A percentile compares a stretch with the other conserved stretches of the same genome.
Evolutionary conservation across 1,140 invertebrate genomes (phyloP).

Genomic region (Anoplophora glabripennis): DNA sequence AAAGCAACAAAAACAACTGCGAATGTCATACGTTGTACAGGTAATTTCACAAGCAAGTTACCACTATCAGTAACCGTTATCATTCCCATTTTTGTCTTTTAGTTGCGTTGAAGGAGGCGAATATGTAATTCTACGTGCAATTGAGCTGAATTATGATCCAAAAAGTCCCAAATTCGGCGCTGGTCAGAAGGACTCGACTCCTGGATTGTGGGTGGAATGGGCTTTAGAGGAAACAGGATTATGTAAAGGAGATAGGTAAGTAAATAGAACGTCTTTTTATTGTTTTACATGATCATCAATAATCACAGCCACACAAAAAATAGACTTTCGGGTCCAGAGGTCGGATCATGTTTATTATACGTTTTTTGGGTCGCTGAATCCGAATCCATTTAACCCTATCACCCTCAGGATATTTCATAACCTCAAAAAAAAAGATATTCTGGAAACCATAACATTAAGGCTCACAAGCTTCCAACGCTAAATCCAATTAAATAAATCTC

Average conservation of each 20-base stretch:
- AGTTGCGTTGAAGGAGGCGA: conserved; percentile 55
- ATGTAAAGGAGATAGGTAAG: conserved; percentile 71
- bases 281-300: too few species aligned
- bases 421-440: too few species aligned
- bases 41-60: conserved; percentile 46
- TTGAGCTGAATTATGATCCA: conserved; percentile 64
- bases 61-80: neutral
- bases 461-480: too few species aligned
- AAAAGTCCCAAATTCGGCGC: conserved; percentile 64
- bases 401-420: too few species aligned
- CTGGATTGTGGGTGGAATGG: conserved; percentile 71
- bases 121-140: conserved; percentile 59
- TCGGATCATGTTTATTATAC: too few species aligned
- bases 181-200: conserved; percentile 56
- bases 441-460: too few species aligned
- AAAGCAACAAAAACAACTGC: conserved; percentile 55
- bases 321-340: too few species aligned
- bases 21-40: conserved; percentile 61
- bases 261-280: neutral
- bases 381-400: too few species aligned
- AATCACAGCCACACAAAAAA: too few species aligned
- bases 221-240: conserved; percentile 70
- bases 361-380: too few species aligned
- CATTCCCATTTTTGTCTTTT: conserved; percentile 20
- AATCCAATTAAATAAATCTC: too few species aligned